A percentile compares a stretch with the other conserved stretches of the same genome.
phyloP scores from a whole-genome alignment of 2,888 invertebrate genomes.

The Apamea monoglypha region DNA sequence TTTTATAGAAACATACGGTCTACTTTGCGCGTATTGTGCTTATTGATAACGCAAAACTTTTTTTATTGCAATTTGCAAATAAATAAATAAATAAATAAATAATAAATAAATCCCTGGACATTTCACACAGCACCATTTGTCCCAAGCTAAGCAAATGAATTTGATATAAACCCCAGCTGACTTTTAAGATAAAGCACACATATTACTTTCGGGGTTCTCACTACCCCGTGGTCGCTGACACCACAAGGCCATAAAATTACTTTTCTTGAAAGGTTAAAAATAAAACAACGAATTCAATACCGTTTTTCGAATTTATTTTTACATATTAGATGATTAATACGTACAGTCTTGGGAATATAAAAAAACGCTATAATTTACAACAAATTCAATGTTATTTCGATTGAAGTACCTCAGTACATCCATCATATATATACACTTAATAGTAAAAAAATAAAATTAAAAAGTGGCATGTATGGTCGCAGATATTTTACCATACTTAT shows the following conservation, averaged over 20 bases:
- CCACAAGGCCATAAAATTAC: not conserved
- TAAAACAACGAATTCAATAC: slow-evolving; percentile 82
- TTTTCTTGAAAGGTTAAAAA: slow-evolving; percentile 62
- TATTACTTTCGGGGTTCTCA: not conserved
- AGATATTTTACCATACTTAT: slow-evolving; percentile 62
- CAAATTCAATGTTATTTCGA: slow-evolving; percentile 73
- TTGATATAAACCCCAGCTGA: not conserved
- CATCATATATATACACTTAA: slow-evolving; percentile 76
- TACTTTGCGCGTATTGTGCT: no score
- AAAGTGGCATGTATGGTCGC: slow-evolving; percentile 66
- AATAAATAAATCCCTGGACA: no score
- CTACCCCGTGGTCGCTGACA: not conserved
- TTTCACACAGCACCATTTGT: no score
- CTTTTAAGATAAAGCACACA: not conserved
- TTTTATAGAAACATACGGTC: no score
- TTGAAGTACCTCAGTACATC: slow-evolving; percentile 66
- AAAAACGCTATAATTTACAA: slow-evolving; percentile 86
- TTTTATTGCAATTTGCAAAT: no score
- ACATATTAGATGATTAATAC: slow-evolving; percentile 89
- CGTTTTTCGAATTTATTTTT: slow-evolving; percentile 87
- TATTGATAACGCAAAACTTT: no score
- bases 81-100: no score
- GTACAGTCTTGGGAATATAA: slow-evolving; percentile 89
- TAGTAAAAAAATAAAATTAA: slow-evolving; percentile 67
- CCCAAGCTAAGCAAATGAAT: no score